Evolutionary conservation across 2,113 vertebrate genomes (phyloP).

Genomic region (Pluvianellus socialis): DNA sequence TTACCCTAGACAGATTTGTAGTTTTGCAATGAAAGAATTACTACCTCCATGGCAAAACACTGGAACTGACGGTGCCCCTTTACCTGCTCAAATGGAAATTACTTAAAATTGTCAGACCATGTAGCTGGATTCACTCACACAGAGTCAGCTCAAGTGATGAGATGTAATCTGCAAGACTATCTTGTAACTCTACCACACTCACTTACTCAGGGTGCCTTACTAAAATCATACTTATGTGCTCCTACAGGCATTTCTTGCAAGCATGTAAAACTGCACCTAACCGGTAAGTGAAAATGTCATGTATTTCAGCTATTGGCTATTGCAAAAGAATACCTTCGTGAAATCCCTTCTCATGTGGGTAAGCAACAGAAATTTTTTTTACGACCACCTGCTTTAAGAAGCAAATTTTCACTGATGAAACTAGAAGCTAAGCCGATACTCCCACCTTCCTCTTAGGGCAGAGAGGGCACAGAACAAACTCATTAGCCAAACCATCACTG

Average conservation of each 20-base stretch:
- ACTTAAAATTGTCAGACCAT: neutral
- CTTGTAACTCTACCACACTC: neutral
- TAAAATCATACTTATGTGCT: neutral
- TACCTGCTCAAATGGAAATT: neutral
- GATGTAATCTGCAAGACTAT: neutral
- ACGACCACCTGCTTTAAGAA: neutral
- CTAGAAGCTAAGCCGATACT: fast-evolving
- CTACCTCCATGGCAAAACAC: neutral
- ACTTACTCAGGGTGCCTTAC: neutral
- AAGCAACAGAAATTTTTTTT: neutral
- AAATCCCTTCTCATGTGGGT: neutral
- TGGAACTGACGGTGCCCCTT: neutral
- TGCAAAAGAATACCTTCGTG: neutral
- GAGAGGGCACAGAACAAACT: neutral
- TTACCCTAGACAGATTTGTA: neutral
- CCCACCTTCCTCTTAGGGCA: neutral
- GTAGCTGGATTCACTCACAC: neutral
- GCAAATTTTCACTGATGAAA: neutral
- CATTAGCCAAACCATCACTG: neutral
- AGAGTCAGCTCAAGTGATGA: neutral
- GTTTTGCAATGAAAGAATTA: neutral
- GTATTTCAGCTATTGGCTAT: neutral
- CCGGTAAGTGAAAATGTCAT: neutral
- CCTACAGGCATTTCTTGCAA: neutral
- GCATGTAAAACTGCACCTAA: neutral